Base-by-base conservation (phyloP, 2,888 invertebrate species). In the Noctuana brunneofusca region DNA sequence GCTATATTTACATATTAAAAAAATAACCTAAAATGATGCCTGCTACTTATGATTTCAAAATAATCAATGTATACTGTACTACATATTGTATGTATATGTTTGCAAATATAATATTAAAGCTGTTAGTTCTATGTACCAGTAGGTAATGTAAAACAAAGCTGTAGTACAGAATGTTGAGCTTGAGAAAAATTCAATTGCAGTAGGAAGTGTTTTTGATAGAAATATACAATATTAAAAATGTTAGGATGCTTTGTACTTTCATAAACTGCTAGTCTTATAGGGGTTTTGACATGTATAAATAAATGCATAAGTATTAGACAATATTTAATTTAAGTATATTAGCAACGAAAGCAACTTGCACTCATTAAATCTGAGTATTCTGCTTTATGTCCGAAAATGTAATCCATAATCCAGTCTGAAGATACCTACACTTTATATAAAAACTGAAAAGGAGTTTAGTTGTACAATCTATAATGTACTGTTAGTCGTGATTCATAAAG, bases 181-280 rank as follows among this genome's bases (percentile, higher is more conserved):
- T 43, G 9, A 16, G 4, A 43, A 43, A 11, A 43, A 43, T 18
- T 43, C 14, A 14, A 14, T 43, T 43, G 41, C 16, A 43, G 41
- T 18, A 43, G 32, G 18, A 32, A 30, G 32, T 16, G 53, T 55
- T 52, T 59, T 55, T 62, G 46, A 62, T 62, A 62, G 48, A 55
- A 48, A 49, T 60, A 53, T 60, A 60, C 54, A 60, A 54, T 38
- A 38, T 55, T 55, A 54, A 49, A 48, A 38, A 20, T 48, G 35
- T n/a, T 12, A 48, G 4, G 49, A 24, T 55, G 38, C 62, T 55
- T 62, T 49, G 27, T 62, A 62, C 18, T 60, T 50, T 58, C 35
- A 38, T 49, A 38, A 49, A 32, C 38, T 50, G 46, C 20, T 46
- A 46, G 49, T 24, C 14, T 27, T 49, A 14, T 49, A 14, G 16